A percentile compares a stretch with the other conserved stretches of the same genome.
Conservation (phyloP, 2,888 invertebrate genomes). For the Lasius platythorax region DNA sequence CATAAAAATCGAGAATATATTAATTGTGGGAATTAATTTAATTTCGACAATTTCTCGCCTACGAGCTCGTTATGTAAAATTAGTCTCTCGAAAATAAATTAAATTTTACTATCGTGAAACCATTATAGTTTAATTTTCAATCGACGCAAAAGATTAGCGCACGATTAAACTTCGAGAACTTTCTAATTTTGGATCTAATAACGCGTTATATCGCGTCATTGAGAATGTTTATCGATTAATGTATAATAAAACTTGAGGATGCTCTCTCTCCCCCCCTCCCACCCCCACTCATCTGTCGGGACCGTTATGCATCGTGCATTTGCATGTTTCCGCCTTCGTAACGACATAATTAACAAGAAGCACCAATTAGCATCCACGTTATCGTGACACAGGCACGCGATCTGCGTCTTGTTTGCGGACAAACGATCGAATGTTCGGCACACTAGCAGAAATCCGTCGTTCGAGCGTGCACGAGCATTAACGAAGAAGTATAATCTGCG, state of each 20-base stretch:
- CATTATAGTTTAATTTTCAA: not conserved
- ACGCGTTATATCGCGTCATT: not conserved
- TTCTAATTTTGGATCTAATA: not conserved
- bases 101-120: not conserved
- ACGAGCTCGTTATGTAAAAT: not conserved
- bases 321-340: conserved; percentile 17
- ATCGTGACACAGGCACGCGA: conserved; percentile 59
- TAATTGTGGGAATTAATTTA: not conserved
- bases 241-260: not conserved
- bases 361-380: conserved; percentile 44
- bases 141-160: not conserved
- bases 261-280: too few relatives aligned
- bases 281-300: not conserved
- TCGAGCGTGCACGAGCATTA: conserved; percentile 38
- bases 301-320: not conserved
- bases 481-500: conserved; percentile 44
- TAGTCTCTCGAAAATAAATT: not conserved
- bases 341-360: conserved; percentile 59
- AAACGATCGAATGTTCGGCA: conserved; percentile 68
- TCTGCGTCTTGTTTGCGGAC: conserved; percentile 72
- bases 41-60: not conserved
- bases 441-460: conserved; percentile 61
- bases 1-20: not conserved
- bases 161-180: not conserved
- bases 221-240: not conserved